These are phyloP conservation scores for Anguilla rostrata DNA, from an alignment of 2,113 vertebrate genomes.

Conservation along the genomic window DNA sequence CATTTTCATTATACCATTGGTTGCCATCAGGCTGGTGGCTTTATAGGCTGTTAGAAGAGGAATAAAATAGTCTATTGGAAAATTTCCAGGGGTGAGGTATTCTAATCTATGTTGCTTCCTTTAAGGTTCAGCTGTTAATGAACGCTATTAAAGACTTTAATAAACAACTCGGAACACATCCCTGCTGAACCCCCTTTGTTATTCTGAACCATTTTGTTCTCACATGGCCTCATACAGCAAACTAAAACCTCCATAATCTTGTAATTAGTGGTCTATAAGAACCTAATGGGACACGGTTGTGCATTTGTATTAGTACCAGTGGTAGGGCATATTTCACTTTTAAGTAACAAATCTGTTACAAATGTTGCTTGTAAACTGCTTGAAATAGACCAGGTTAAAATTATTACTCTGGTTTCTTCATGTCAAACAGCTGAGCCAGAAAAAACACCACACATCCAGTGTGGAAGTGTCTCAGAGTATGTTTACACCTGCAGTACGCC, in stretches of 20 bases:
- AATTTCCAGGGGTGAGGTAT: no score
- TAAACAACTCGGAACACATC: not conserved
- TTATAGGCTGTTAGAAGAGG: no score
- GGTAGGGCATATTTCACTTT: constrained; percentile 1
- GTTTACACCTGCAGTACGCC: no score
- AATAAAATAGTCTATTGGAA: no score
- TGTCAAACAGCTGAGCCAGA: no score
- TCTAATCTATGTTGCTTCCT: no score
- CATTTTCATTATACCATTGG: not conserved
- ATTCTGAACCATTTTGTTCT: not conserved
- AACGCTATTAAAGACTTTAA: not conserved
- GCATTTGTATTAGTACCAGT: constrained; percentile 11
- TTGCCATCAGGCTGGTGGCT: no score
- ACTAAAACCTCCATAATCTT: not conserved
- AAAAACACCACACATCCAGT: no score
- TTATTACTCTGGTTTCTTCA: not conserved
- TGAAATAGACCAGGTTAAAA: constrained; percentile 9
- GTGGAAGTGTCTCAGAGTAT: no score
- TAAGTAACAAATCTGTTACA: constrained; percentile 1
- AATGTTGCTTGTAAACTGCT: constrained; percentile 11
- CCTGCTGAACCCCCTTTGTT: not conserved
- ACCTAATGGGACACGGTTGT: not conserved
- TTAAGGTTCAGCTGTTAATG: not conserved
- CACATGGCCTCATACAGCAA: not conserved
- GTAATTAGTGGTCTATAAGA: not conserved